Conservation (phyloP, 2,888 invertebrate species). For the Acanthosoma haemorrhoidale region DNA sequence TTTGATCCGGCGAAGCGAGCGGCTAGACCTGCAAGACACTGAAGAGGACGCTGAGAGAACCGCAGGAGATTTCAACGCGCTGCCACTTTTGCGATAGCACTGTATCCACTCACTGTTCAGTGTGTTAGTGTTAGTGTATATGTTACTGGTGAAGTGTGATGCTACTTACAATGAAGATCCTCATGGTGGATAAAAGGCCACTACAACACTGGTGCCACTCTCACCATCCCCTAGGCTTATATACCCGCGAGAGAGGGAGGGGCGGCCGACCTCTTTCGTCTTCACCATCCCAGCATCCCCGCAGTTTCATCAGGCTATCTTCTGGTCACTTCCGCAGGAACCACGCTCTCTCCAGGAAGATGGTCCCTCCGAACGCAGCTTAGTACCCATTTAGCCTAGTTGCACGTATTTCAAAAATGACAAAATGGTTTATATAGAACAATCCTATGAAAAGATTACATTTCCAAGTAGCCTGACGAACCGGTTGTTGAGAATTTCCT, state of each 20-base stretch:
- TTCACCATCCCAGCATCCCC: not conserved
- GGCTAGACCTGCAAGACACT: too few species aligned
- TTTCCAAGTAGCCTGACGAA: too few species aligned
- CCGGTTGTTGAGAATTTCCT: too few species aligned
- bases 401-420: too few species aligned
- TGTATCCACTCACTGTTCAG: not conserved
- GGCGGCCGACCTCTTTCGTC: not conserved
- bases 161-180: constrained; percentile 20
- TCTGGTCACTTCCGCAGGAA: constrained; percentile 9
- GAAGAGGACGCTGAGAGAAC: too few species aligned
- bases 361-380: not conserved
- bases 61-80: not conserved
- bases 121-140: not conserved
- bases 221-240: not conserved
- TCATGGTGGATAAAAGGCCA: not conserved
- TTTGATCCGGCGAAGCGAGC: too few species aligned
- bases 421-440: not conserved
- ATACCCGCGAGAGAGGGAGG: not conserved
- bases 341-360: not conserved
- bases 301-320: not conserved
- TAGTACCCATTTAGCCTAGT: too few species aligned
- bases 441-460: not conserved
- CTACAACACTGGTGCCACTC: constrained; percentile 11
- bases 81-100: not conserved
- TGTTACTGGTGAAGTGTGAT: not conserved